A percentile compares a stretch with the other conserved stretches of the same genome.
phyloP scores from a whole-genome alignment of 2,888 invertebrate species.

The Parnassius apollo region DNA sequence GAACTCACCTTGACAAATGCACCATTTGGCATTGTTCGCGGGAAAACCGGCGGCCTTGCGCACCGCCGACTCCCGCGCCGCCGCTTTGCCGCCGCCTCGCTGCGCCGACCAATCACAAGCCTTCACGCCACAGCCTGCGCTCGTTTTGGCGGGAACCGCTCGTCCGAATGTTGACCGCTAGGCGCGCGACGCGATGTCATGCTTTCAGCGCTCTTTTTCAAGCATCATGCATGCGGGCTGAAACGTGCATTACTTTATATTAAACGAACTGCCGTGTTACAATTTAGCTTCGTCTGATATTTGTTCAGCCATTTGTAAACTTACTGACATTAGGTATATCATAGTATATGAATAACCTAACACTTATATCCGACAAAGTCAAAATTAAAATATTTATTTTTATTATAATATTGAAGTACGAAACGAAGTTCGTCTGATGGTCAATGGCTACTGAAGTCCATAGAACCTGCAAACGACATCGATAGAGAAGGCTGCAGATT shows the following conservation, averaged over 20 bases:
- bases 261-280: conserved; percentile 3
- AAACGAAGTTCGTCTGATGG: neutral
- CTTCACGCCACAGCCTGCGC: conserved; percentile 79
- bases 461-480: too few species aligned
- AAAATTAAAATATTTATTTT: neutral
- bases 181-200: conserved; percentile 40
- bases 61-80: conserved; percentile 63
- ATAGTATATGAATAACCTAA: neutral
- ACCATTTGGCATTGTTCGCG: conserved; percentile 82
- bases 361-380: neutral
- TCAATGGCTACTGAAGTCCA: too few species aligned
- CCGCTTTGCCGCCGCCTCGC: conserved; percentile 61
- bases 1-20: conserved; percentile 82
- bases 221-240: conserved; percentile 17
- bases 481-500: too few species aligned
- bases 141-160: conserved; percentile 68
- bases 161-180: conserved; percentile 50
- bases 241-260: conserved; percentile 20
- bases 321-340: neutral
- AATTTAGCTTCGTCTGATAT: neutral
- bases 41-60: conserved; percentile 81
- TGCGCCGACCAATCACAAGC: conserved; percentile 64
- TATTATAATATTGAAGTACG: neutral
- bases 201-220: conserved; percentile 48
- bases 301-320: neutral